Percentiles rank a stretch among this genome's conserved stretches.
These are phyloP conservation scores for Athripsodes cinereus DNA, from an alignment of 2,888 invertebrate species.

Conservation along the genomic window DNA sequence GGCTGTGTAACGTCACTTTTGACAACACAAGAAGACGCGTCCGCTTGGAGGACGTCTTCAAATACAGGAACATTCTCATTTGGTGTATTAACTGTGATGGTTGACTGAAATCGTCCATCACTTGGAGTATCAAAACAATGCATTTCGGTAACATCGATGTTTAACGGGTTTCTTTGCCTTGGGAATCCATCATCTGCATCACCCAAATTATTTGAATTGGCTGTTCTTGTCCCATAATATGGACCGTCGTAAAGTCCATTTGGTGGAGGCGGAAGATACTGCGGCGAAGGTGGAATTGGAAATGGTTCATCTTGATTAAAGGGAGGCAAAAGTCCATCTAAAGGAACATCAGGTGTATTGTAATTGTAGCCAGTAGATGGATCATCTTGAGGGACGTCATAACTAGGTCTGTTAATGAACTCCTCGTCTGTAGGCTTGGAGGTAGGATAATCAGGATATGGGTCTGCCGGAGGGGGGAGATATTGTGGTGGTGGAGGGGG, in stretches of 20 bases:
- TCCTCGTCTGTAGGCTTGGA: slow-evolving; percentile 20
- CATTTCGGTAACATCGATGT: slow-evolving; percentile 34
- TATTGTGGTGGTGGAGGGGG: slow-evolving; percentile 18
- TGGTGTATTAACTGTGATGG: slow-evolving; percentile 38
- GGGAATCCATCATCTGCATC: slow-evolving; percentile 13
- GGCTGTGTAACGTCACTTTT: slow-evolving; percentile 28
- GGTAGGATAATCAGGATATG: slow-evolving; percentile 21
- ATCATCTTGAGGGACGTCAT: slow-evolving; percentile 18
- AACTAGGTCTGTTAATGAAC: slow-evolving; percentile 20
- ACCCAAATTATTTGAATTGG: neutral
- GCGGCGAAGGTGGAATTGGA: slow-evolving; percentile 5
- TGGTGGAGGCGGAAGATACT: slow-evolving; percentile 16
- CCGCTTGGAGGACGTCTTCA: slow-evolving; percentile 35
- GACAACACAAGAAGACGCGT: slow-evolving; percentile 33
- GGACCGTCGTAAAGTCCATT: neutral
- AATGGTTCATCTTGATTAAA: slow-evolving; percentile 21
- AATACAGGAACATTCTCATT: slow-evolving; percentile 35
- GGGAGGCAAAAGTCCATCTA: slow-evolving; percentile 21
- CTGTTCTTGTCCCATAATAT: slow-evolving; percentile 7
- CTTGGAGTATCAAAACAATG: slow-evolving; percentile 33
- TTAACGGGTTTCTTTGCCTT: slow-evolving; percentile 19
- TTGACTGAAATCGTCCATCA: slow-evolving; percentile 32
- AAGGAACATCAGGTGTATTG: slow-evolving; percentile 18
- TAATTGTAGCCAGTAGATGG: slow-evolving; percentile 23
- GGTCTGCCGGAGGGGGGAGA: slow-evolving; percentile 21